Conservation (phyloP, 1,140 invertebrate species). For the Phymorhynchus buccinoides region DNA sequence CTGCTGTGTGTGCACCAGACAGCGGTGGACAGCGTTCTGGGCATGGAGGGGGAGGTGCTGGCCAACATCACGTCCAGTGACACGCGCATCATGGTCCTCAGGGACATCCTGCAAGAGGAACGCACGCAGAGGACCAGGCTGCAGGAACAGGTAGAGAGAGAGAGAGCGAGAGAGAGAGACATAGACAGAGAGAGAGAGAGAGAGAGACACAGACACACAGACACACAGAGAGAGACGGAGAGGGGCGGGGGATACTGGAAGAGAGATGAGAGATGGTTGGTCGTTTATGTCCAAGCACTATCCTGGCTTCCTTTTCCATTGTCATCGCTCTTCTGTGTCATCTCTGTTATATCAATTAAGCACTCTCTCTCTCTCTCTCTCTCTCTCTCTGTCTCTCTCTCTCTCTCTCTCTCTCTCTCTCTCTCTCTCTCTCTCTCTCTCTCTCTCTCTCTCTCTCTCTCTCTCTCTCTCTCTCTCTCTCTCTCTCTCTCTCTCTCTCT, state of each 20-base stretch:
- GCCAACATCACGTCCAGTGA: not conserved
- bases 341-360: too few species aligned
- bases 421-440: too few species aligned
- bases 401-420: too few species aligned
- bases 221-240: not conserved
- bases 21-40: slow-evolving; percentile 1
- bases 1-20: not conserved
- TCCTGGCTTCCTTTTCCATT: too few species aligned
- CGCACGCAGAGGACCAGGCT: slow-evolving; percentile 25
- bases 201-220: not conserved
- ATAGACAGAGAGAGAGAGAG: not conserved
- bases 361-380: too few species aligned
- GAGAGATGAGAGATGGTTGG: not conserved
- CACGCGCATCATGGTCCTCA: slow-evolving; percentile 23
- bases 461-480: too few species aligned
- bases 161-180: not conserved
- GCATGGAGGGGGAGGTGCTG: not conserved
- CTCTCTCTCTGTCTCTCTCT: too few species aligned
- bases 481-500: too few species aligned
- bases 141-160: slow-evolving; percentile 19
- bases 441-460: too few species aligned
- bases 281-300: too few species aligned
- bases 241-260: not conserved
- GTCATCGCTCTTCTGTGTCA: too few species aligned
- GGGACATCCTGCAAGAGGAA: slow-evolving; percentile 28